Base-by-base conservation (phyloP, 35 echinoderm and acorn worm species). In the Lytechinus pictus region DNA sequence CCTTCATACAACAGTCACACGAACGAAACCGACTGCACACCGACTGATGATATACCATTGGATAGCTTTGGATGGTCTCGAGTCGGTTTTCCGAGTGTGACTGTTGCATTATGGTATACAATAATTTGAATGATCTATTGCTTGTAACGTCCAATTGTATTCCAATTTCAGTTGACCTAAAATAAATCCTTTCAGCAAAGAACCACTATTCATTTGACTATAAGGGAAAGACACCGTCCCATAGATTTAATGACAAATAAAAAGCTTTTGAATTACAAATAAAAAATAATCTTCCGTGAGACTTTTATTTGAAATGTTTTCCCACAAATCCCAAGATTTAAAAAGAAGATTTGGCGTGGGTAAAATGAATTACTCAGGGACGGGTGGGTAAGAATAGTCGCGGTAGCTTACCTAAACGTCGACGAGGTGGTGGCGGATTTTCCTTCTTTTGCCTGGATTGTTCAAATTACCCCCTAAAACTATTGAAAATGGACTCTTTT, bases 91-190 rank as follows among this genome's bases (percentile, higher is more conserved):
- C 33, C 33, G 33, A 44, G 33, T 44, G 33, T 44, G 33, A 44
- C 33, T 44, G 33, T 44, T 44, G 33, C 33, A 44, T n/a, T n/a
- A n/a, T 44, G 33, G 33, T 44, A 0, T 44, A 44, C 33, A 44
- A 14, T 8, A 8, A 79, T 16, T 79, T 79, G 66, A 79, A 79
- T 79, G 66, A 79, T 79, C 66, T 79, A 79, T 79, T 79, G 66
- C 66, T 79, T 6, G 66, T 79, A 79, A 24, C 66, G 66, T 79
- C 66, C 66, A 24, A 79, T 79, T 79, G 66, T 79, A 79, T 79
- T 79, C 66, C 66, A 5, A 79, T 79, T 79, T 79, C 66, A 79
- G 66, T 79, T 79, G 66, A 79, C 66, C 66, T 79, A 79, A 79
- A 79, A 24, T 14, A n/a, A 19, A 79, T 24, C 66, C n/a, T n/a